Conservation (phyloP, 2,888 invertebrate species). For the Harpalus rufipes region DNA sequence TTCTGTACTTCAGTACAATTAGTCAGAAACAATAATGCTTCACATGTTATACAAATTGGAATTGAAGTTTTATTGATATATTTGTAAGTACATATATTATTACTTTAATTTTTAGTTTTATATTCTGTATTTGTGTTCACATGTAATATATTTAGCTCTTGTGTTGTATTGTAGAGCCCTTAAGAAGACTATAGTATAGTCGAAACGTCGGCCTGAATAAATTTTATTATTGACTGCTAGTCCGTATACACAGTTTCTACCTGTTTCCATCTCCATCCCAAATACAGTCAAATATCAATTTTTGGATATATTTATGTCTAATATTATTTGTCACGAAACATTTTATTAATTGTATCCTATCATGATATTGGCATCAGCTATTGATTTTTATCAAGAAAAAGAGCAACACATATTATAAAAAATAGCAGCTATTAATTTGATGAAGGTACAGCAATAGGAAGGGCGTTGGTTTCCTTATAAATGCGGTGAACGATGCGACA, state of each 20-base stretch:
- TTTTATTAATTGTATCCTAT: background rate
- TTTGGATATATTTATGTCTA: background rate
- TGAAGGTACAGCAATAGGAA: background rate
- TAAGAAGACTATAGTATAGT: no score
- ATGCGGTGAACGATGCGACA: conserved; percentile 19
- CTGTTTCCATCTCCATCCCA: no score
- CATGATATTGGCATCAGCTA: background rate
- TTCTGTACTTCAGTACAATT: background rate
- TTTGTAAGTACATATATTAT: no score
- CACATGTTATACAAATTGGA: no score
- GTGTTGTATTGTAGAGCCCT: no score
- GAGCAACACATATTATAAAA: background rate
- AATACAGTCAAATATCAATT: no score
- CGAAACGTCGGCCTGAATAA: no score
- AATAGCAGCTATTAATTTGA: background rate
- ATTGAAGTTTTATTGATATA: background rate
- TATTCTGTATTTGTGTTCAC: no score
- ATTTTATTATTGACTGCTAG: no score
- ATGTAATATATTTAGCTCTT: no score
- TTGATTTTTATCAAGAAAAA: background rate
- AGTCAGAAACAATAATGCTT: background rate
- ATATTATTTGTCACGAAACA: background rate
- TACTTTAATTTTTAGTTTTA: no score
- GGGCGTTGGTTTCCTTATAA: conserved; percentile 2
- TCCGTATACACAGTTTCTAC: no score